Percentiles rank a stretch among this genome's conserved stretches.
These are phyloP conservation scores for Meteorus sp. DNA, from an alignment of 1,140 invertebrate species.

Conservation along the genomic window DNA sequence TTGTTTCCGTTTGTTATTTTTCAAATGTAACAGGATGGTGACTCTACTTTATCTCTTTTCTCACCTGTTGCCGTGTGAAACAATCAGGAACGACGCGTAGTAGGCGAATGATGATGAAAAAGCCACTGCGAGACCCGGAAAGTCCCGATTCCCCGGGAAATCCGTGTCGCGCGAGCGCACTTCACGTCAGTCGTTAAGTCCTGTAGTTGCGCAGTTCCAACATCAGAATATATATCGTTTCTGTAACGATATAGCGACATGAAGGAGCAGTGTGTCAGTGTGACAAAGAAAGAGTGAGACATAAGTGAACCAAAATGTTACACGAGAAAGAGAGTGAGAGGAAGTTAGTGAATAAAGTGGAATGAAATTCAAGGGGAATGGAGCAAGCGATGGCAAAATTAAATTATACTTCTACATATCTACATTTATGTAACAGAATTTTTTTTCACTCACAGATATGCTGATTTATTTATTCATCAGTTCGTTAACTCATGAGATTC, in stretches of 20 bases:
- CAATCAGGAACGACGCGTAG: constrained; percentile 41
- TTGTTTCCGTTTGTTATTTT: constrained; percentile 3
- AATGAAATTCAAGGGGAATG: no score
- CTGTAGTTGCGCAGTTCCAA: constrained; percentile 45
- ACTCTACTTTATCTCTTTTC: no score
- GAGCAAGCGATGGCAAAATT: no score
- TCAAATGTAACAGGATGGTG: no score
- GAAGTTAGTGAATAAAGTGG: no score
- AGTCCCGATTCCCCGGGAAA: constrained; percentile 57
- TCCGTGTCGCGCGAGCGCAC: constrained; percentile 39
- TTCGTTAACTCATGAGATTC: no score
- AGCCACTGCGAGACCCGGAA: constrained; percentile 49
- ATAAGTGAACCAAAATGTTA: background rate
- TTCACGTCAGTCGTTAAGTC: constrained; percentile 44
- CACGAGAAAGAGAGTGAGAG: background rate
- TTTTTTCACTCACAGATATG: no score
- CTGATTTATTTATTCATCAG: no score
- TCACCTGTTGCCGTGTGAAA: constrained; percentile 54
- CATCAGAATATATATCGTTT: background rate
- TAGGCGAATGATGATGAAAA: constrained; percentile 41
- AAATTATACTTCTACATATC: no score
- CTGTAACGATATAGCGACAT: background rate
- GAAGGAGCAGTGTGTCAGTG: background rate
- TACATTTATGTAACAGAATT: no score
- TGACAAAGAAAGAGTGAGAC: no score